Conservation (phyloP, 1,140 invertebrate species). For the Carposina sasakii region DNA sequence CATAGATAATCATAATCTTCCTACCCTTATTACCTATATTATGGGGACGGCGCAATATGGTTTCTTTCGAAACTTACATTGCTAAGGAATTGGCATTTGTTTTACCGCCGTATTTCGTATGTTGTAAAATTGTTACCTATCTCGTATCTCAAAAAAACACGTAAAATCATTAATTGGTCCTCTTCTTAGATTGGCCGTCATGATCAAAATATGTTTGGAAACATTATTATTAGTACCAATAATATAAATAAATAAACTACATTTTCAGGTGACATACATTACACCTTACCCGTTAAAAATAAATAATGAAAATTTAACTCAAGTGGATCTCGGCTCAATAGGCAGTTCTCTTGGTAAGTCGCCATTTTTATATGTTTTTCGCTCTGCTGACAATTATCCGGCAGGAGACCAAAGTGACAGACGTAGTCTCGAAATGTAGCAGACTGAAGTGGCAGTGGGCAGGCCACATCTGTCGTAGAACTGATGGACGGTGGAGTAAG, state of each 20-base stretch:
- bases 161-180: neutral
- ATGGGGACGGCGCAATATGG: no score
- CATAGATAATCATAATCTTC: no score
- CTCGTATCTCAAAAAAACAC: neutral
- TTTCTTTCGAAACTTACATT: no score
- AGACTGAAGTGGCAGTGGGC: no score
- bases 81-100: no score
- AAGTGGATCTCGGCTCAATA: conserved; percentile 15
- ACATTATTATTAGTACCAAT: neutral
- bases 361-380: neutral
- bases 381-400: no score
- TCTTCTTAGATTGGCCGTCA: neutral
- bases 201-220: neutral
- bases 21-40: no score
- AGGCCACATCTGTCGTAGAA: no score
- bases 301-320: conserved; percentile 13
- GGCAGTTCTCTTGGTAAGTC: neutral
- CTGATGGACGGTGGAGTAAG: no score
- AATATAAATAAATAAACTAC: neutral
- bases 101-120: neutral
- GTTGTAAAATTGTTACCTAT: neutral
- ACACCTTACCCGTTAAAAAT: conserved; percentile 20
- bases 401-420: no score
- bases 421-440: no score
- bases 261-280: conserved; percentile 29